These are phyloP conservation scores for Aplodontia rufa DNA, from an alignment of 2,113 vertebrate genomes.

Conservation along the genomic window DNA sequence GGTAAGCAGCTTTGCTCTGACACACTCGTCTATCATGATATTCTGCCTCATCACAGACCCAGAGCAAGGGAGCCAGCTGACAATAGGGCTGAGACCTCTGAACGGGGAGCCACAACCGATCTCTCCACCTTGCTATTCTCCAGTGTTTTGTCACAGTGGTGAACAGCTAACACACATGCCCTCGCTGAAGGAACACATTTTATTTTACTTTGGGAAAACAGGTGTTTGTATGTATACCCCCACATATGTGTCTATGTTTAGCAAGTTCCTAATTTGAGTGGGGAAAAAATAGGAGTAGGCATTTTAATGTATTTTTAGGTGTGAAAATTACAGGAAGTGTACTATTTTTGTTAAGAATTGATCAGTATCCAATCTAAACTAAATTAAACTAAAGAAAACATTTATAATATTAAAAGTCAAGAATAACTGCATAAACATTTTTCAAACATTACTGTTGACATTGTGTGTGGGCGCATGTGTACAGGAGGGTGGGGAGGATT, in stretches of 20 bases:
- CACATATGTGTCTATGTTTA: neutral
- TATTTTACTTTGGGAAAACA: neutral
- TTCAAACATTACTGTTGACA: conserved; percentile 50
- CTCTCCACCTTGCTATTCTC: neutral
- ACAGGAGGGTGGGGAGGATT: neutral
- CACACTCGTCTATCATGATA: neutral
- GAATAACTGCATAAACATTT: conserved; percentile 61
- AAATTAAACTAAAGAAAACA: conserved; percentile 58
- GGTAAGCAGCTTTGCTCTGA: neutral
- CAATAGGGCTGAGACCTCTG: neutral
- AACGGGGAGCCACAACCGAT: neutral
- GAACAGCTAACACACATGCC: neutral
- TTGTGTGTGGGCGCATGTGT: neutral
- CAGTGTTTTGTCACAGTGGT: neutral
- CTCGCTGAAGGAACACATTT: conserved; percentile 10
- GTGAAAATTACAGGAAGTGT: conserved; percentile 53
- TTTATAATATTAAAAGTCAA: conserved; percentile 53
- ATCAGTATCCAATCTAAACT: conserved; percentile 61
- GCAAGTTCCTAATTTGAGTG: conserved; percentile 31
- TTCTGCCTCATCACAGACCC: neutral
- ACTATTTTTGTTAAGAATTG: conserved; percentile 54
- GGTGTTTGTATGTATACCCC: neutral
- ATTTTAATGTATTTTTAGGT: conserved; percentile 50
- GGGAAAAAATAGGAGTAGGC: neutral
- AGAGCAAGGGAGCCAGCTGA: neutral